A percentile compares a stretch with the other conserved stretches of the same genome.
Conservation (phyloP, 2,797 vertebrate species). For the Myotis myotis region DNA sequence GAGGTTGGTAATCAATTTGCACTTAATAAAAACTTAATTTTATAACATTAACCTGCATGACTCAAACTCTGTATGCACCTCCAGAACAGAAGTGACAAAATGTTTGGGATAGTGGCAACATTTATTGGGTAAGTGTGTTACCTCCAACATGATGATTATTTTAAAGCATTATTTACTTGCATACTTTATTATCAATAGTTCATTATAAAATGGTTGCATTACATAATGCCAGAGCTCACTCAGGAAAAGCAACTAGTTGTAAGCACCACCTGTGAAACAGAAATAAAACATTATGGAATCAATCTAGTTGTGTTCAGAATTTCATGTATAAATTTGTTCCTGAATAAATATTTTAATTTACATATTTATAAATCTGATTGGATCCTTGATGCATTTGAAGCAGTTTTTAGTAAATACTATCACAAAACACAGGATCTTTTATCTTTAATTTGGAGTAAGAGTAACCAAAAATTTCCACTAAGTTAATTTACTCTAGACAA, state of each 20-base stretch:
- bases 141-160: neutral
- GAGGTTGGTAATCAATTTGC: neutral
- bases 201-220: neutral
- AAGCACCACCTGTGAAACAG: neutral
- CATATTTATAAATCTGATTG: neutral
- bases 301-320: neutral
- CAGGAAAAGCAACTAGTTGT: neutral
- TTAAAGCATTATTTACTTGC: neutral
- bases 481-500: constrained; percentile 37
- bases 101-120: neutral
- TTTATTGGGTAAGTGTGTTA: neutral
- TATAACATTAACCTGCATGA: neutral
- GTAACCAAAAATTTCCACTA: neutral
- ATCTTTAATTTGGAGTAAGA: neutral
- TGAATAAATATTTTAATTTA: neutral
- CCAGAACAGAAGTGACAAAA: neutral
- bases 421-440: neutral
- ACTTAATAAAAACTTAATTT: neutral
- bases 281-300: neutral
- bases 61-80: neutral
- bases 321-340: neutral
- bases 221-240: neutral
- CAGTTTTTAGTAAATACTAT: neutral
- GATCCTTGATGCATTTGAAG: neutral
- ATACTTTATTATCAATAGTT: neutral